These are phyloP conservation scores for Onychostoma macrolepis DNA, from an alignment of 2,113 vertebrate genomes.

Conservation along the genomic window DNA sequence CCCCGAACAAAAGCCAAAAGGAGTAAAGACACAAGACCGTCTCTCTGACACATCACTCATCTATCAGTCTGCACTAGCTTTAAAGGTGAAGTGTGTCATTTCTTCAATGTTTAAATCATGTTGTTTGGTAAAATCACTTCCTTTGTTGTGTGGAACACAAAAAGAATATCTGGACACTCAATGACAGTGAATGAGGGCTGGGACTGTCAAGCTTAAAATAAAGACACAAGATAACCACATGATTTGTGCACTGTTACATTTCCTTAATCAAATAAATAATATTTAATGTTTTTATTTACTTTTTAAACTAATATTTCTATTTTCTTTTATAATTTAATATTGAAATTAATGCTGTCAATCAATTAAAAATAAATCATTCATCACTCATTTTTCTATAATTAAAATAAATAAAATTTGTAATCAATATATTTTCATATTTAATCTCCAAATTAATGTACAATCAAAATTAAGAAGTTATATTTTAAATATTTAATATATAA, in stretches of 20 bases:
- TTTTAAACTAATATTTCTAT: neutral
- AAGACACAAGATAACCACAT: neutral
- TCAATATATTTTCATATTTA: too few relatives aligned
- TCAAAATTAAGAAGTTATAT: too few relatives aligned
- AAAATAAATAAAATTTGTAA: too few relatives aligned
- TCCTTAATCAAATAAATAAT: neutral
- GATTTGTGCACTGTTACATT: neutral
- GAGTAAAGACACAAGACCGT: slow-evolving; percentile 46
- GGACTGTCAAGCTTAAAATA: neutral
- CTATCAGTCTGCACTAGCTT: neutral
- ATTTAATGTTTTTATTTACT: neutral
- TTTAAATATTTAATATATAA: too few relatives aligned
- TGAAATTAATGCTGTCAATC: neutral
- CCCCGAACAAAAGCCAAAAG: slow-evolving; percentile 53
- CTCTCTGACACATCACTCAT: slow-evolving; percentile 32
- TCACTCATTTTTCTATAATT: too few relatives aligned
- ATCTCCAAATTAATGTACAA: neutral
- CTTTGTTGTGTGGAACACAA: neutral
- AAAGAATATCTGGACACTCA: neutral
- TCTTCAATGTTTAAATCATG: neutral
- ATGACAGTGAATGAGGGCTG: neutral
- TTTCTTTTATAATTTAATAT: neutral
- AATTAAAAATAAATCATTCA: too few relatives aligned
- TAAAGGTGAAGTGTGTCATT: slow-evolving; percentile 1
- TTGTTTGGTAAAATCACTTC: neutral